Evolutionary conservation across 2,888 invertebrate genomes (phyloP), one percentile per base, ranked within the genome.

Genomic region (Leptinotarsa haldemani): DNA sequence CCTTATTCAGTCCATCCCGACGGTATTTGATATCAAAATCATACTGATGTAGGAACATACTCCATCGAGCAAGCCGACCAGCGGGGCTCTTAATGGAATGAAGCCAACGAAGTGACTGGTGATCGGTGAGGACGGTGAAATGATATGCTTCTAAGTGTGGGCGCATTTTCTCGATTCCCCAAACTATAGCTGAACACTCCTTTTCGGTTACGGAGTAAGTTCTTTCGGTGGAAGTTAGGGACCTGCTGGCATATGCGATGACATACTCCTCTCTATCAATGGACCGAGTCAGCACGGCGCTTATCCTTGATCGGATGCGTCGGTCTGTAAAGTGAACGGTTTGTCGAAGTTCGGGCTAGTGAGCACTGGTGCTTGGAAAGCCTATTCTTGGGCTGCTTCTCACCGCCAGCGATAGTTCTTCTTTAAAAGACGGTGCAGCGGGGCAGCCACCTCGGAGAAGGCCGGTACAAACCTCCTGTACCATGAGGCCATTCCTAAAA

Each of bases 61-160:
- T 84, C 88, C 88, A 89, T 56, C 87, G 78, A 0, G 83, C 85
- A 0, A 89, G 75, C 47, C 88, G 72, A 15, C 87, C 87, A 15
- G 83, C 77, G 1, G 77, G 74, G 2, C 71, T 16, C 18, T 70
- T 87, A 2, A 87, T 46, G 0, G 79, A 78, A 74, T 86, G 74
- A 5, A 89, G 75, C 87, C 88, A 89, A 83, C 87, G 86, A 47
- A 90, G 79, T 0, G 88, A 86, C 74, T 87, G 85, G 67, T 89
- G 89, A 70, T 89, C 89, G 0, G 87, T 88, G 3, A 83, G 74
- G 0, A 88, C 79, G 0, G 75, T 76, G 30, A 88, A 85, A 0
- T 79, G 76, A 71, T 86, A 89, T 0, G 83, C 84, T 53, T 67
- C 53, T 22, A 70, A 25, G 25, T 70, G 52, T 2, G 47, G 30